Evolutionary conservation across 2,888 invertebrate genomes (phyloP).

Genomic region (Drosophila heteroneura): DNA sequence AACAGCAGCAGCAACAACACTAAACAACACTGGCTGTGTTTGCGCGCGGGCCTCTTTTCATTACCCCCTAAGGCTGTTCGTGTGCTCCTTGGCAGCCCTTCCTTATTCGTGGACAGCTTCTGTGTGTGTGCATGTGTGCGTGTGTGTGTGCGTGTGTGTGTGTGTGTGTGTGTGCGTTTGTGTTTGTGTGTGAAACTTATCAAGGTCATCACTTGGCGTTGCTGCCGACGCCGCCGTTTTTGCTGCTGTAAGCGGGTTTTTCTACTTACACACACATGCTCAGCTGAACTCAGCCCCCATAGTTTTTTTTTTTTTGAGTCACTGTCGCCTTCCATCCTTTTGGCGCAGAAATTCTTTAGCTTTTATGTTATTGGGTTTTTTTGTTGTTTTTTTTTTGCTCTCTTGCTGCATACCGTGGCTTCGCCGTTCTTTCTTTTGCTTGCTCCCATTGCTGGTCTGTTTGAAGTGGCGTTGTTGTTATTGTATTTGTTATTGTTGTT

Average conservation of each 20-base stretch:
- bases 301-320: slow-evolving; percentile 30
- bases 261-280: slow-evolving; percentile 64
- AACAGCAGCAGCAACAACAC: slow-evolving; percentile 7
- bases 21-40: slow-evolving; percentile 5
- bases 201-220: slow-evolving; percentile 83
- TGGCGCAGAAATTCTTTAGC: slow-evolving; percentile 77
- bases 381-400: slow-evolving; percentile 12
- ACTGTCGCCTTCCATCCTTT: slow-evolving; percentile 71
- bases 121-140: slow-evolving; percentile 17
- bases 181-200: slow-evolving; percentile 75
- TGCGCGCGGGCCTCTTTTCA: slow-evolving; percentile 26
- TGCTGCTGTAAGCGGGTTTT: slow-evolving; percentile 81
- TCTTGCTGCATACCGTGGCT: slow-evolving; percentile 13
- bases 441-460: slow-evolving; percentile 30
- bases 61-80: slow-evolving; percentile 24
- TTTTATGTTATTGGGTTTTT: slow-evolving; percentile 80
- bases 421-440: slow-evolving; percentile 31
- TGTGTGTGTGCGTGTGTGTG: slow-evolving; percentile 10
- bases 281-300: slow-evolving; percentile 21
- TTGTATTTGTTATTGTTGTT: slow-evolving; percentile 13
- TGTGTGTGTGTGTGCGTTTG: slow-evolving; percentile 13
- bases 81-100: slow-evolving; percentile 58
- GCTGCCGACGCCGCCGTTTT: slow-evolving; percentile 56
- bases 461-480: slow-evolving; percentile 51
- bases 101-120: slow-evolving; percentile 57